These are phyloP conservation scores for Melopsittacus undulatus DNA, from an alignment of 2,797 vertebrate species.

Conservation along the genomic window DNA sequence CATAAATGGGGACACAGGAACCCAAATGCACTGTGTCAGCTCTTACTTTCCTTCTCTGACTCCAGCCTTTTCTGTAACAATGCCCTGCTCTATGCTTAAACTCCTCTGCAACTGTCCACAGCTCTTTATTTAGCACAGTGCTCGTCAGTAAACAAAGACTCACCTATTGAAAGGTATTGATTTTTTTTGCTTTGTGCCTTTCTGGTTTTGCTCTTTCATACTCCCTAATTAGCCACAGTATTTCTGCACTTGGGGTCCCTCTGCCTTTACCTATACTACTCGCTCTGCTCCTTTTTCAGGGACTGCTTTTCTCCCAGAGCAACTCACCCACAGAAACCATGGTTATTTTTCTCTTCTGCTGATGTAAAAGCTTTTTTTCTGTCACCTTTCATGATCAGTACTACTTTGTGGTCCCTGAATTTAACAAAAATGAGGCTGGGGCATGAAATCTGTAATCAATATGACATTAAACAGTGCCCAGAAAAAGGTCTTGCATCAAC, in stretches of 20 bases:
- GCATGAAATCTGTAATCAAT: background rate
- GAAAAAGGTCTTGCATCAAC: background rate
- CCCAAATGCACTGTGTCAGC: background rate
- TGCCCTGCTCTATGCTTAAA: background rate
- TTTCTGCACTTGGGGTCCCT: background rate
- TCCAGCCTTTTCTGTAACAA: background rate
- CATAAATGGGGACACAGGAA: background rate
- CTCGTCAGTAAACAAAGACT: background rate
- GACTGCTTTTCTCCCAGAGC: background rate
- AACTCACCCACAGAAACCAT: background rate
- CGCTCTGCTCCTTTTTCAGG: background rate
- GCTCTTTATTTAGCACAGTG: constrained; percentile 14
- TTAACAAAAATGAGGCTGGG: background rate
- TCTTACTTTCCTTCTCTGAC: background rate
- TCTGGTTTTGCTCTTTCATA: background rate
- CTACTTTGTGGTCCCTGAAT: background rate
- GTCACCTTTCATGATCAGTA: background rate
- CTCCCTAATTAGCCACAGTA: background rate
- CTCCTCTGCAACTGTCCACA: background rate
- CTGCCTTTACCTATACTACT: background rate
- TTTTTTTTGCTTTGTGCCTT: background rate
- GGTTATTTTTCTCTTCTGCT: background rate
- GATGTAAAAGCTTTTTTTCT: background rate
- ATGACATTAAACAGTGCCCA: background rate
- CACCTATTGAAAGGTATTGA: background rate